Base-by-base conservation (phyloP, 2,797 vertebrate genomes). In the Silurus lanzhouensis region DNA sequence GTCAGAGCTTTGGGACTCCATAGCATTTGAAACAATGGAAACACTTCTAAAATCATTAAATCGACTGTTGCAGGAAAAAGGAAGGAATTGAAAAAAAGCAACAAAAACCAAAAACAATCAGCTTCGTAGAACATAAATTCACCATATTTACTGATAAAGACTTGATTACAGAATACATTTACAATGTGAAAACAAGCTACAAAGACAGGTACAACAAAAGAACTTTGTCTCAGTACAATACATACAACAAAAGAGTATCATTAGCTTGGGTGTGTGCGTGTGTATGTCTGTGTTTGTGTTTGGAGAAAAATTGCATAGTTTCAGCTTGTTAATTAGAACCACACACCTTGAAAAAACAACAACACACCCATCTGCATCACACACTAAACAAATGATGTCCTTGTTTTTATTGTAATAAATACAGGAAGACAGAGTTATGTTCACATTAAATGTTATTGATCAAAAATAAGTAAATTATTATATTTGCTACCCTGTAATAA, bases 11-110 rank as follows among this genome's bases (percentile, higher is more conserved):
- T 92, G 91, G 89, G 88, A 87, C 83, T 88, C 86, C 20, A 68
- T 84, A 85, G 84, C 88, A 86, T 84, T 84, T 83, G 81, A 89
- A 93, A 95, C 94, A 95, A 96, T 95, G 91, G 92, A 91, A 93
- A 93, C 89, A 78, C 63, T 81, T 82, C 71, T 85, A 90, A 89
- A 93, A 91, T 87, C 90, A 87, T 81, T 88, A 87, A 90, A 91
- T 90, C 85, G 85, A 64, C 12, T 52, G 19, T 12, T 81, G 83
- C 71, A 90, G 87, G 90, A 87, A 85, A 66, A 90, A 89, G 90
- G 90, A 93, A 90, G 88, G 89, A 88, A 87, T 90, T 88, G 15
- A 22, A 89, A 88, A 86, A 66, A 52, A 90, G 48, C 6, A 52
- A 52, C 2, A 52, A 52, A 52, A 52, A 1, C 38, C 38, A 38